Conservation (phyloP, 1,140 invertebrate species). For the Pseudomyrmex pallidus region DNA sequence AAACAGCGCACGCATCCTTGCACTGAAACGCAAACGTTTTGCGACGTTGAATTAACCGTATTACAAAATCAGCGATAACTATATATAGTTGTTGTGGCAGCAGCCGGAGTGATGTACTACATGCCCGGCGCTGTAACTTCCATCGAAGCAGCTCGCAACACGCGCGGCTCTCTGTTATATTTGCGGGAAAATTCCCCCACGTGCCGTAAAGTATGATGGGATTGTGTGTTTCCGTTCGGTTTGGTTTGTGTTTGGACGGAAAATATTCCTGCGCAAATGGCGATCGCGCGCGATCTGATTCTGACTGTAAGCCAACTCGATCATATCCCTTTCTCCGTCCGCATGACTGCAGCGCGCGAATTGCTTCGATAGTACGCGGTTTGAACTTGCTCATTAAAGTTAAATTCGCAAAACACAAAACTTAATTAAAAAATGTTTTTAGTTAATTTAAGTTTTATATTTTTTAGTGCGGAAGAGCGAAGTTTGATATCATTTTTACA, state of each 20-base stretch:
- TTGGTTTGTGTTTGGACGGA: not conserved
- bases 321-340: not conserved
- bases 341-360: too few relatives aligned
- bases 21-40: constrained; percentile 87
- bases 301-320: not conserved
- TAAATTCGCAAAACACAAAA: not conserved
- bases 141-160: not conserved
- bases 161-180: not conserved
- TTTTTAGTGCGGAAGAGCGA: too few relatives aligned
- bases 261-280: constrained; percentile 1
- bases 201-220: not conserved
- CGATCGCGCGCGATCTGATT: not conserved
- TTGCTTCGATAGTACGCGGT: not conserved
- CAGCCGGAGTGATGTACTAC: not conserved
- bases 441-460: not conserved
- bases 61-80: not conserved
- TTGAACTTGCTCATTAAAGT: not conserved
- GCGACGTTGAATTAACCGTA: constrained; percentile 9
- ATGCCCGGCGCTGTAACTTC: not conserved
- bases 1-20: constrained; percentile 89
- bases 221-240: not conserved
- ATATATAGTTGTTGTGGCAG: too few relatives aligned
- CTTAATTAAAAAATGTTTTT: not conserved
- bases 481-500: not conserved
- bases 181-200: not conserved